Percentiles rank a stretch among this genome's conserved stretches.
phyloP scores from a whole-genome alignment of 1,140 invertebrate species.

The Zophobas morio region DNA sequence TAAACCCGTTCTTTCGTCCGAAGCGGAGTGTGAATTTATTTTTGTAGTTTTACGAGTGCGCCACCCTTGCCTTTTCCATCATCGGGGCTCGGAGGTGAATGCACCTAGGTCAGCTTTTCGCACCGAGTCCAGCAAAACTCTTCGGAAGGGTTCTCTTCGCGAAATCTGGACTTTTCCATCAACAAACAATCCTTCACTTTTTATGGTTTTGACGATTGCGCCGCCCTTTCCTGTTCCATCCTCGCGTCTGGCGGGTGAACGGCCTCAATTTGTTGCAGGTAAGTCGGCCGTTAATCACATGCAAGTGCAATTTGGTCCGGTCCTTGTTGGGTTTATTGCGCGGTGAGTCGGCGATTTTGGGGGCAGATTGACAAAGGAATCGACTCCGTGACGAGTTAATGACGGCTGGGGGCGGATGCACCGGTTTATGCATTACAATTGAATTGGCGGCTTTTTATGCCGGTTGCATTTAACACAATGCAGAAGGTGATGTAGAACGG shows the following conservation, averaged over 20 bases:
- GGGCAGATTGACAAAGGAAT: conserved; percentile 35
- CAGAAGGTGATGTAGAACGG: conserved; percentile 18
- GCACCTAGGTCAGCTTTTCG: too few relatives aligned
- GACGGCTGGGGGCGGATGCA: conserved; percentile 44
- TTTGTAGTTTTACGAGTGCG: too few relatives aligned
- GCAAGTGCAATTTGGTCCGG: conserved; percentile 46
- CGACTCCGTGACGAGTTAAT: conserved; percentile 44
- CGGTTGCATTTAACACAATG: conserved; percentile 26
- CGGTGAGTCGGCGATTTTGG: conserved; percentile 32
- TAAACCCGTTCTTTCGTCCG: not conserved
- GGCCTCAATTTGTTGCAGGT: conserved; percentile 46
- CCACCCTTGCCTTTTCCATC: too few relatives aligned
- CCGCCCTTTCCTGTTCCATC: not conserved
- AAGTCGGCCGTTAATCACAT: conserved; percentile 44
- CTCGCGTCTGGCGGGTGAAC: conserved; percentile 27
- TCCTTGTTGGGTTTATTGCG: conserved; percentile 33
- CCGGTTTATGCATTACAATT: conserved; percentile 37
- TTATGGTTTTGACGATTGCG: conserved; percentile 15
- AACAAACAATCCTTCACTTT: not conserved
- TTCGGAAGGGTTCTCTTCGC: too few relatives aligned
- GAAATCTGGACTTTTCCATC: too few relatives aligned
- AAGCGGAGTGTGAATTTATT: not conserved
- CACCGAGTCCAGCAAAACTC: not conserved
- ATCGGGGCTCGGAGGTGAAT: too few relatives aligned
- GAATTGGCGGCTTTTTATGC: conserved; percentile 32